Evolutionary conservation across 2,888 invertebrate species (phyloP), one percentile per base, ranked within the genome.

Genomic region (Matsumyia berberina): DNA sequence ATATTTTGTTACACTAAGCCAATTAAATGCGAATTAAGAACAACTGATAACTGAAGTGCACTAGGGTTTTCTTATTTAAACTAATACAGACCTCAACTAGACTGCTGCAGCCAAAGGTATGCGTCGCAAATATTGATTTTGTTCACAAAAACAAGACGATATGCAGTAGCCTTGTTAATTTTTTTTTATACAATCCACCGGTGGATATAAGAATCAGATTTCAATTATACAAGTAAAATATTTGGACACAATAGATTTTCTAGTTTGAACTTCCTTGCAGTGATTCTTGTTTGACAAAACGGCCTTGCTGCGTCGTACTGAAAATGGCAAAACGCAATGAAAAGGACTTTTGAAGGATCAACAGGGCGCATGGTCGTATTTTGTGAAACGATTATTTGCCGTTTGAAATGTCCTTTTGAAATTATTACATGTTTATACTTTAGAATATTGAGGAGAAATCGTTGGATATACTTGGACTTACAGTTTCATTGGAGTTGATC

Each of bases 1-100:
- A 46, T 24, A 24, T 11, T 51, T 39, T 31, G 17, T 73, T 53
- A 51, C 24, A 24, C 39, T 64, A 83, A 83, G 46, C 83, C 83
- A 69, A 83, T 83, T 83, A 83, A 78, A 69, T 55, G 62, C 67
- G 35, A 62, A 83, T 73, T 83, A 46, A 53, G 78, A n/a, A 73
- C 83, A 83, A 51, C 70, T 83, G 83, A 83, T 72, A 42, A 15
- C 55, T 9, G 39, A 3, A 55, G 49, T 55, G 12, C n/a, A 58
- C 29, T 24, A 42, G 15, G 6, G 24, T 24, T 37, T 55, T n/a
- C n/a, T 60, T 53, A 37, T 66, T 82, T 67, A 57, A 67, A 67
- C 19, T 60, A 72, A 72, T 83, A 83, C 83, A 73, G 78, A 83
- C 83, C 83, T 78, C 39, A 39, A 60, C 53, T 46, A 66, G 24